Conservation (phyloP, 2,888 invertebrate genomes). For the Sphaerophoria taeniata region DNA sequence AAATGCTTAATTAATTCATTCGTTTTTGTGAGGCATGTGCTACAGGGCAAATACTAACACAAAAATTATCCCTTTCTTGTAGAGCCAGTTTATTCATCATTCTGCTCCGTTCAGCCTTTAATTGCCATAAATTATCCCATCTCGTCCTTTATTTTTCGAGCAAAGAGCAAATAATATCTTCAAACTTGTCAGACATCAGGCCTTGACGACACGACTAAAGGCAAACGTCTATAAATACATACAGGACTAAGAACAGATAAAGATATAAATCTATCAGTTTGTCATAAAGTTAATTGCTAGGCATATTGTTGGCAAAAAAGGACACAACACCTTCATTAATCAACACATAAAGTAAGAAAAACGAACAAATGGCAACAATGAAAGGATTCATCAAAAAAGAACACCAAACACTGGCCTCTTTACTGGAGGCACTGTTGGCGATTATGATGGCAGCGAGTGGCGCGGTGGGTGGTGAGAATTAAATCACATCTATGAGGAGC, state of each 20-base stretch:
- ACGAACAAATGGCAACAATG: slow-evolving; percentile 18
- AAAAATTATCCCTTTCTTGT: slow-evolving; percentile 19
- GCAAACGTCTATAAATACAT: slow-evolving; percentile 49
- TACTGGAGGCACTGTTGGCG: background rate
- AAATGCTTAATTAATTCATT: slow-evolving; percentile 56
- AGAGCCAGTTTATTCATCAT: slow-evolving; percentile 33
- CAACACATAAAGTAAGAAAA: slow-evolving; percentile 17
- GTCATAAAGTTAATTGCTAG: slow-evolving; percentile 64
- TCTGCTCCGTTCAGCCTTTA: slow-evolving; percentile 49
- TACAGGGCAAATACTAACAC: background rate
- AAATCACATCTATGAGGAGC: slow-evolving; percentile 67
- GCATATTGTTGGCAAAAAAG: slow-evolving; percentile 34
- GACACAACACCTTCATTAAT: slow-evolving; percentile 47
- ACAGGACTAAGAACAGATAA: slow-evolving; percentile 6
- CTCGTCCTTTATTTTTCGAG: slow-evolving; percentile 28
- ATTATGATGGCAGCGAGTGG: background rate
- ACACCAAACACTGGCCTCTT: slow-evolving; percentile 19
- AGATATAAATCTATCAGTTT: slow-evolving; percentile 66
- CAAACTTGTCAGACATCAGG: slow-evolving; percentile 23
- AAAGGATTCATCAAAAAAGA: slow-evolving; percentile 28
- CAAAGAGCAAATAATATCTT: slow-evolving; percentile 13
- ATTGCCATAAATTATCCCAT: slow-evolving; percentile 72
- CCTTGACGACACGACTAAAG: background rate
- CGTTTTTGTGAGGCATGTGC: slow-evolving; percentile 38
- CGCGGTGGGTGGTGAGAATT: slow-evolving; percentile 20